These are phyloP conservation scores for Deroptyus accipitrinus DNA, from an alignment of 2,113 vertebrate genomes.

Conservation along the genomic window DNA sequence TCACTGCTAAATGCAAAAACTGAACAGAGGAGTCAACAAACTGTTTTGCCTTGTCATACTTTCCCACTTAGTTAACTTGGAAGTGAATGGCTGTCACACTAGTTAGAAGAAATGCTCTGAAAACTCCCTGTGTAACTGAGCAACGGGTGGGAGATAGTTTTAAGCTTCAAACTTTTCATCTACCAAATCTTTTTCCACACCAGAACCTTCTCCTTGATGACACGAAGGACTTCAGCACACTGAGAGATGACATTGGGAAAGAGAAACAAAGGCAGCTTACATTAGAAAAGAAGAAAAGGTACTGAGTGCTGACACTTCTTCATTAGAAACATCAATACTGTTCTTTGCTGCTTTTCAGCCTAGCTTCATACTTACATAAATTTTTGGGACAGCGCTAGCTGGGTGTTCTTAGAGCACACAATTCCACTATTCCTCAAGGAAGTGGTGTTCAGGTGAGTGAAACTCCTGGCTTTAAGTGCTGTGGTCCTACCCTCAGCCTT, in stretches of 20 bases:
- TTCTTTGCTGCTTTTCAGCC: neutral
- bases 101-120: neutral
- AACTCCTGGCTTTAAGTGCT: neutral
- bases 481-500: rapidly evolving
- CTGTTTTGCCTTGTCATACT: neutral
- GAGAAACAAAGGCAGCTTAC: slow-evolving; percentile 76
- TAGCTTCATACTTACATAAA: neutral
- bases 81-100: neutral
- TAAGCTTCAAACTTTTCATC: neutral
- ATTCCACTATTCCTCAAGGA: neutral
- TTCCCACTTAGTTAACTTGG: neutral
- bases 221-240: slow-evolving; percentile 81
- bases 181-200: neutral
- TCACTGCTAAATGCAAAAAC: neutral
- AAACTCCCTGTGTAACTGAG: neutral
- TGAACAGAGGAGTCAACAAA: neutral
- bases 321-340: neutral
- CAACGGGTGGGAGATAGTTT: neutral
- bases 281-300: slow-evolving; percentile 78
- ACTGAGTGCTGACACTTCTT: neutral
- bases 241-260: slow-evolving; percentile 78
- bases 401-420: neutral
- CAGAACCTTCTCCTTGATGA: slow-evolving; percentile 88
- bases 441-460: neutral
- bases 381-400: neutral